Percentiles rank a stretch among this genome's conserved stretches.
phyloP scores from a whole-genome alignment of 2,888 invertebrate genomes.

The Phasia obesa region DNA sequence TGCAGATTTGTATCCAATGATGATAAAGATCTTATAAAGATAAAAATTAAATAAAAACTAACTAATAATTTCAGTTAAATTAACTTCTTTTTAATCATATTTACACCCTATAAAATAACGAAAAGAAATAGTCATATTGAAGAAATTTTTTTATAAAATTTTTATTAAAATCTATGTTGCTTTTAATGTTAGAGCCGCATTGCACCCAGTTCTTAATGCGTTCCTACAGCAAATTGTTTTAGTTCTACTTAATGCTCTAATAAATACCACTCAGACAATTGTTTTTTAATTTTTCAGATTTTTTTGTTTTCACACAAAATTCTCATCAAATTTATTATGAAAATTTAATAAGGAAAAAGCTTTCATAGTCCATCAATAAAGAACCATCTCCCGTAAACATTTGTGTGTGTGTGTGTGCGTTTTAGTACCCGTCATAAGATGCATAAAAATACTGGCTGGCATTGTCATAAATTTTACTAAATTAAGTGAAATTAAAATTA shows the following conservation, averaged over 20 bases:
- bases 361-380: conserved; percentile 67
- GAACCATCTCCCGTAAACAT: conserved; percentile 23
- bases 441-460: conserved; percentile 36
- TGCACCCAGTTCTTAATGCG: not conserved
- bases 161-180: not conserved
- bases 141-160: too few species aligned
- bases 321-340: conserved; percentile 59
- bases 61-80: too few species aligned
- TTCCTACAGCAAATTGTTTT: not conserved
- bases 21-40: too few species aligned
- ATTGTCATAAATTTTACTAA: conserved; percentile 73
- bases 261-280: conserved; percentile 3
- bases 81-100: too few species aligned
- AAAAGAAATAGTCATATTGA: too few species aligned
- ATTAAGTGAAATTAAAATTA: conserved; percentile 74
- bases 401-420: not conserved
- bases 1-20: too few species aligned
- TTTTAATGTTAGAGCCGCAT: not conserved
- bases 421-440: conserved; percentile 37
- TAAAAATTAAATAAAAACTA: too few species aligned
- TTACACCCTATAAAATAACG: too few species aligned
- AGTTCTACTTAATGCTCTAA: conserved; percentile 1
- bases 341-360: conserved; percentile 69
- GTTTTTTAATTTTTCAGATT: not conserved
- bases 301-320: conserved; percentile 45